Conservation (phyloP, 2,113 vertebrate genomes). For the Sapajus apella region DNA sequence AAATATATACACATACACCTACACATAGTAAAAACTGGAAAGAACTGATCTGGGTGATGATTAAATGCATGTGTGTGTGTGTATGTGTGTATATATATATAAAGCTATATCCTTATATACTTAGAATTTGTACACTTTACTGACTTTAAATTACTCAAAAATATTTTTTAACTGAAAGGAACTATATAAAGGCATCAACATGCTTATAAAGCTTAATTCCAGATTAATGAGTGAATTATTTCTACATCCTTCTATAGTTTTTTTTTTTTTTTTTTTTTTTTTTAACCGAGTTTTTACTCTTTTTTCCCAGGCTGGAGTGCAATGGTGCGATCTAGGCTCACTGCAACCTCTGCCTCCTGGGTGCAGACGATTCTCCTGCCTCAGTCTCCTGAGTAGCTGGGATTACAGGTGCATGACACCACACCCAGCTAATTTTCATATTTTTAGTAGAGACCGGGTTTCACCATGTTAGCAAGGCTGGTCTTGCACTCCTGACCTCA, state of each 20-base stretch:
- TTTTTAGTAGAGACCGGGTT: no score
- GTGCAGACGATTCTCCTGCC: no score
- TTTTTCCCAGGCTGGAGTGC: no score
- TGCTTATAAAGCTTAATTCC: constrained; percentile 2
- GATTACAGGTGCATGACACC: no score
- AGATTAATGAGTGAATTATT: constrained; percentile 26
- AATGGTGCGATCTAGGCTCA: no score
- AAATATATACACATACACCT: neutral
- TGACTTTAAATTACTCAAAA: constrained; percentile 14
- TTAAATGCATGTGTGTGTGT: neutral
- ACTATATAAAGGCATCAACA: constrained; percentile 28
- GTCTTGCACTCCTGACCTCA: no score
- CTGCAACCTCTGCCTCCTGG: no score
- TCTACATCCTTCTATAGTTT: neutral
- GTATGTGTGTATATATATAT: neutral
- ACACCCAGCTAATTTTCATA: no score
- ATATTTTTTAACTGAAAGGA: neutral
- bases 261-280: neutral
- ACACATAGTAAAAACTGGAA: constrained; percentile 1
- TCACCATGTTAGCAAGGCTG: no score
- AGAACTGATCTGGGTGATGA: neutral
- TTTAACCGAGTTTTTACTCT: no score
- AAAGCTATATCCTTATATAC: neutral
- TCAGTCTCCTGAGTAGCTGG: no score
- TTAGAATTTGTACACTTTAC: neutral